Evolutionary conservation across 2,113 vertebrate species (phyloP).

Genomic region (Boulengerochromis microlepis): DNA sequence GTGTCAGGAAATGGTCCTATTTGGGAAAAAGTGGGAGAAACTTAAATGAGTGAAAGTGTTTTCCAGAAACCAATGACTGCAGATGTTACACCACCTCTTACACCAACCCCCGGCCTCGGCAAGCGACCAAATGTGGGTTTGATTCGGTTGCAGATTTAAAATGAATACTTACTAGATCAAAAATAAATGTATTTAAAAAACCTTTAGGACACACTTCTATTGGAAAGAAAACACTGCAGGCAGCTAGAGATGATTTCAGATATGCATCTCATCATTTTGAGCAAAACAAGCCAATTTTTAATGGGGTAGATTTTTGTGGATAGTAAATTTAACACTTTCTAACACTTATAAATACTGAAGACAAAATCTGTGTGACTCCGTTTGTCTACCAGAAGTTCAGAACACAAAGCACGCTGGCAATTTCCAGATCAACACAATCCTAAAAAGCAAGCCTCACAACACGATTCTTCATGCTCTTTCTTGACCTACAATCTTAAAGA

Average conservation of each 20-base stretch:
- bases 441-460: neutral
- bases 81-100: neutral
- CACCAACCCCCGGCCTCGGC: neutral
- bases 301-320: neutral
- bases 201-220: neutral
- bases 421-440: neutral
- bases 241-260: neutral
- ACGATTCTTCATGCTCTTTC: neutral
- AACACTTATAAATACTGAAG: neutral
- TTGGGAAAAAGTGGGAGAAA: neutral
- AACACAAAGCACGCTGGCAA: neutral
- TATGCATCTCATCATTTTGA: neutral
- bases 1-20: neutral
- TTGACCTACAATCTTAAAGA: neutral
- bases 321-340: neutral
- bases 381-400: neutral
- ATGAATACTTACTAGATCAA: neutral
- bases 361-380: neutral
- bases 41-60: slow-evolving; percentile 12
- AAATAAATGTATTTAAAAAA: neutral
- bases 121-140: neutral
- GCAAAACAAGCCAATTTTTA: neutral
- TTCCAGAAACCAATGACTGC: neutral
- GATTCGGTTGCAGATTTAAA: neutral
- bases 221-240: neutral